Evolutionary conservation across 92 coral and sea anemone genomes (phyloP), one percentile per base, ranked within the genome.

Genomic region (Porites lobata): DNA sequence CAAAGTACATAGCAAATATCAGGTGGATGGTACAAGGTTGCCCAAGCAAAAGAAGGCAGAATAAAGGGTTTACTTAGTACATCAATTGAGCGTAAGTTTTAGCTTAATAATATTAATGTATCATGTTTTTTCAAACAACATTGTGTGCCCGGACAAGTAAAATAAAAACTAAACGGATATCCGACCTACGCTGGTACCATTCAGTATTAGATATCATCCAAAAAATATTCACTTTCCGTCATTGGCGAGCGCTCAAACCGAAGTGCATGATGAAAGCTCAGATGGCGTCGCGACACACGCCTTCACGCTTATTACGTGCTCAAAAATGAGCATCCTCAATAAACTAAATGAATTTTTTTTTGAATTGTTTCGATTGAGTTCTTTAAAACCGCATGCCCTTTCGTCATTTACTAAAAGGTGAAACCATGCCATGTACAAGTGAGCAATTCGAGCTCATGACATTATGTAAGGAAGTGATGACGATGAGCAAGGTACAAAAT

Each of bases 91-190:
- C 47, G 47, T 38, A 38, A 38, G 47, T 0, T 38, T 38, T 38
- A 38, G 7, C 47, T 38, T 38, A 38, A 38, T 38, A 38, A 38
- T 56, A 10, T 56, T 56, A 75, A 18, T 8, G 2, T 38, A 10
- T 43, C 78, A 7, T 82, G 85, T 80, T 80, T 29, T 52, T 20
- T 68, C 51, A 4, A 12, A 67, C 24, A 67, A 80, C 73, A 52
- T 10, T 15, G n/a, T 71, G 57, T 72, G 86, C 77, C 86, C 38
- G 69, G 61, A 69, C 86, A 74, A 71, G 78, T 58, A 18, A 59
- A 56, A 70, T 67, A n/a, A 53, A 80, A 12, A 65, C 76, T 50
- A 82, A 72, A 56, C 57, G 56, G 67, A 82, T 18, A 19, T 52
- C 29, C 22, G 76, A 26, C 76, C 53, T 50, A 69, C n/a, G 74